Conservation (phyloP, 2,113 vertebrate species). For the Guaruba guarouba region DNA sequence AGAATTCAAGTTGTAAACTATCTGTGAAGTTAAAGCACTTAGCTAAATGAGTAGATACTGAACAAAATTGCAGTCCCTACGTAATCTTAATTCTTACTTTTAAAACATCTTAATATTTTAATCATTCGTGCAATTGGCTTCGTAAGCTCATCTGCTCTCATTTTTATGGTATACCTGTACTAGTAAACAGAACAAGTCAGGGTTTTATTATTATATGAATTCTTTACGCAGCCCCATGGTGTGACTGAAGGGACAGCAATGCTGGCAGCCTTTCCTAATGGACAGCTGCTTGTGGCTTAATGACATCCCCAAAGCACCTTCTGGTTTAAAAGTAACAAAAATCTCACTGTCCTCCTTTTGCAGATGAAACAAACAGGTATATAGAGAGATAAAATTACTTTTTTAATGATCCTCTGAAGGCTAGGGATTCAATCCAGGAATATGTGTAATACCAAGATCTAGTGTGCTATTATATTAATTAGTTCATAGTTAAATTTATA, state of each 20-base stretch:
- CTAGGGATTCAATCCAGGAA: neutral
- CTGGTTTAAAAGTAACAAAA: neutral
- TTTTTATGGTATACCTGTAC: neutral
- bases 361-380: neutral
- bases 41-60: neutral
- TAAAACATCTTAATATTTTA: neutral
- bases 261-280: neutral
- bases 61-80: neutral
- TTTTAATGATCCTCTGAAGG: neutral
- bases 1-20: neutral
- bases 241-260: neutral
- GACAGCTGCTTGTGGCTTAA: neutral
- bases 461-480: neutral
- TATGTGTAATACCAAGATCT: neutral
- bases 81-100: neutral
- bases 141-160: neutral
- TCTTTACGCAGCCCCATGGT: accelerated
- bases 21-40: neutral
- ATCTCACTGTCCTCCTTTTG: neutral
- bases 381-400: neutral
- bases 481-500: neutral
- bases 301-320: neutral
- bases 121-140: neutral
- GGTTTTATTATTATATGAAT: neutral
- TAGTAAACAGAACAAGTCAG: neutral